These are phyloP conservation scores for Philereme transversata DNA, from an alignment of 2,888 invertebrate species.

Conservation along the genomic window DNA sequence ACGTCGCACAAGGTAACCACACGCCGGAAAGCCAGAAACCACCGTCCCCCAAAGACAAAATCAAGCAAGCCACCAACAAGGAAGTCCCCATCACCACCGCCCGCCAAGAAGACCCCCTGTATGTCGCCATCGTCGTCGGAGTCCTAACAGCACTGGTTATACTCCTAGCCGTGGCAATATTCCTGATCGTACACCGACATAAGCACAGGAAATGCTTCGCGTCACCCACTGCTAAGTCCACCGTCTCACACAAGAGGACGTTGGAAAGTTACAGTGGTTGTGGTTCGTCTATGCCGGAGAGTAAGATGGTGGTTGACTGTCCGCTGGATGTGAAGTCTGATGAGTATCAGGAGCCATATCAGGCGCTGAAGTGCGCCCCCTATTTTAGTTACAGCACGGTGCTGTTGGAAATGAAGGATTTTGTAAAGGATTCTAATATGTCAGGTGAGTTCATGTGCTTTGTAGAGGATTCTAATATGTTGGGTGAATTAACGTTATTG, in stretches of 20 bases:
- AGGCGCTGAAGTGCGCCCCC: conserved; percentile 89
- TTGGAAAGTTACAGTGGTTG: conserved; percentile 84
- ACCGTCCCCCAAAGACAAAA: conserved; percentile 74
- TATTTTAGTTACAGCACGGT: conserved; percentile 91
- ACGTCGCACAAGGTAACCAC: conserved; percentile 89
- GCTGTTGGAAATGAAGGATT: conserved; percentile 90
- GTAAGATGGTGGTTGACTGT: conserved; percentile 82
- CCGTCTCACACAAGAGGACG: conserved; percentile 66
- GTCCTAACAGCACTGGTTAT: conserved; percentile 89
- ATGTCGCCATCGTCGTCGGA: conserved; percentile 91
- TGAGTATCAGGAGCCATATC: conserved; percentile 92
- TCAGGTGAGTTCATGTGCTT: conserved; percentile 70
- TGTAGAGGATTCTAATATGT: conserved; percentile 75
- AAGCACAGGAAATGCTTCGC: conserved; percentile 88
- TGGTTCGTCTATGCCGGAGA: conserved; percentile 79
- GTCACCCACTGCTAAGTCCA: conserved; percentile 11
- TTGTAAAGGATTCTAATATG: conserved; percentile 77
- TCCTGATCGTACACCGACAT: conserved; percentile 88
- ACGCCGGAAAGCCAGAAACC: conserved; percentile 86
- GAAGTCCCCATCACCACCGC: conserved; percentile 87
- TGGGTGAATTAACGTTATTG: conserved; percentile 70
- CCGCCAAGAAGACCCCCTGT: conserved; percentile 87
- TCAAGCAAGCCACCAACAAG: conserved; percentile 74
- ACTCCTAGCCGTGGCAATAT: conserved; percentile 88
- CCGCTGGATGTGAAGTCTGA: conserved; percentile 86